These are phyloP conservation scores for Leptinotarsa texana DNA, from an alignment of 1,140 invertebrate species.

Conservation along the genomic window DNA sequence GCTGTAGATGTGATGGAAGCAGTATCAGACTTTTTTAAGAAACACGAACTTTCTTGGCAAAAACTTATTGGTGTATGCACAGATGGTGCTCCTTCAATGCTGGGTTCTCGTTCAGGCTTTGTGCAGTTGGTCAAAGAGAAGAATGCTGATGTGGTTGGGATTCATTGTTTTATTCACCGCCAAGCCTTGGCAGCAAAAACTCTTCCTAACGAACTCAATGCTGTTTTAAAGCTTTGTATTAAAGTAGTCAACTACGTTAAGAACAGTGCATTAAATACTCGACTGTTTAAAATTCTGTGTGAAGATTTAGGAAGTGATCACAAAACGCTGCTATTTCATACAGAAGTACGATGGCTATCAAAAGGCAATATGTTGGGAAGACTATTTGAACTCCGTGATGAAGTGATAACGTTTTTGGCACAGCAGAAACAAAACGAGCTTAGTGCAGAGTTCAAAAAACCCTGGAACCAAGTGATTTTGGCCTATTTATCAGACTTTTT, in stretches of 20 bases:
- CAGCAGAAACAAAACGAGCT: constrained; percentile 11
- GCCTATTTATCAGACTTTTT: constrained; percentile 15
- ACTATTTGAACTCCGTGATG: constrained; percentile 17
- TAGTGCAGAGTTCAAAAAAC: constrained; percentile 11
- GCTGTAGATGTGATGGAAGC: constrained; percentile 45
- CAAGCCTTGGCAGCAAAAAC: constrained; percentile 49
- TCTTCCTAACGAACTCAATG: constrained; percentile 41
- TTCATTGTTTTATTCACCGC: constrained; percentile 48
- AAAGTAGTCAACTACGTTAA: constrained; percentile 51
- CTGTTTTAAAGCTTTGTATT: constrained; percentile 43
- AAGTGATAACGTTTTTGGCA: constrained; percentile 20
- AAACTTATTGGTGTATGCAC: constrained; percentile 27
- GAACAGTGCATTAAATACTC: constrained; percentile 47
- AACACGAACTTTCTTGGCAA: constrained; percentile 36
- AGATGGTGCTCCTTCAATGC: constrained; percentile 30
- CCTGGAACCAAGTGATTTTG: constrained; percentile 7
- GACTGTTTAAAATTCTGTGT: constrained; percentile 40
- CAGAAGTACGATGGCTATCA: not conserved
- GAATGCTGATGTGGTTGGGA: constrained; percentile 31
- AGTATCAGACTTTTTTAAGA: constrained; percentile 44
- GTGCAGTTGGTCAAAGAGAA: constrained; percentile 47
- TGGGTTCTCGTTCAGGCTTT: constrained; percentile 51
- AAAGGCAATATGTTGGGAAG: constrained; percentile 16
- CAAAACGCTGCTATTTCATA: no score
- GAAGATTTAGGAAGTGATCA: no score